Conservation (phyloP, 1,140 invertebrate genomes). For the Pectinophora gossypiella region DNA sequence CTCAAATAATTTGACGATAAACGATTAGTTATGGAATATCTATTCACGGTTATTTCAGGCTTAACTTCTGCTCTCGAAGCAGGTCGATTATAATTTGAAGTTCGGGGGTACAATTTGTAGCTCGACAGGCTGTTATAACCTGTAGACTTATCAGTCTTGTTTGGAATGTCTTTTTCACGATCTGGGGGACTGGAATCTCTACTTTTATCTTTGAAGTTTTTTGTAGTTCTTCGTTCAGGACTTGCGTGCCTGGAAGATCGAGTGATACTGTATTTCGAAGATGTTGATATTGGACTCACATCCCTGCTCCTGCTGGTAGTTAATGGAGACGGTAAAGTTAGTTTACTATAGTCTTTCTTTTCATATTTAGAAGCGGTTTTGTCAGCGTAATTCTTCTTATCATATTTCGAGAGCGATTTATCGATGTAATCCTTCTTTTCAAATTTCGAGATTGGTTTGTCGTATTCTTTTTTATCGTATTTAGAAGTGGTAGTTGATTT, state of each 20-base stretch:
- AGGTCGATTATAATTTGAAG: slow-evolving; percentile 53
- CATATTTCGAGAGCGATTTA: slow-evolving; percentile 13
- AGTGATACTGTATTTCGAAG: slow-evolving; percentile 53
- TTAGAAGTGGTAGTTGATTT: not conserved
- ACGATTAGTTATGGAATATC: slow-evolving; percentile 1
- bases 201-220: slow-evolving; percentile 56
- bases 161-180: slow-evolving; percentile 72
- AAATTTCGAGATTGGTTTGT: slow-evolving; percentile 37
- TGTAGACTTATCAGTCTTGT: slow-evolving; percentile 65
- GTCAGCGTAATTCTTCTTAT: slow-evolving; percentile 12
- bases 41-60: slow-evolving; percentile 16
- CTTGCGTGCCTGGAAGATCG: slow-evolving; percentile 49
- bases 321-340: slow-evolving; percentile 44
- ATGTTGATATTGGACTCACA: slow-evolving; percentile 52
- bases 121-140: slow-evolving; percentile 62
- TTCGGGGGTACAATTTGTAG: slow-evolving; percentile 67
- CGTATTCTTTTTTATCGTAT: slow-evolving; percentile 3
- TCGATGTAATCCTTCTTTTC: slow-evolving; percentile 55
- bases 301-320: slow-evolving; percentile 50
- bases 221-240: slow-evolving; percentile 51
- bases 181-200: slow-evolving; percentile 56
- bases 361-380: slow-evolving; percentile 14
- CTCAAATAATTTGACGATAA: slow-evolving; percentile 5
- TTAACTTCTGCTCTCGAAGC: slow-evolving; percentile 50
- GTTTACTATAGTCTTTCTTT: slow-evolving; percentile 31